Percentiles rank a stretch among this genome's conserved stretches.
These are phyloP conservation scores for Bombus balteatus DNA, from an alignment of 1,140 invertebrate species.

Conservation along the genomic window DNA sequence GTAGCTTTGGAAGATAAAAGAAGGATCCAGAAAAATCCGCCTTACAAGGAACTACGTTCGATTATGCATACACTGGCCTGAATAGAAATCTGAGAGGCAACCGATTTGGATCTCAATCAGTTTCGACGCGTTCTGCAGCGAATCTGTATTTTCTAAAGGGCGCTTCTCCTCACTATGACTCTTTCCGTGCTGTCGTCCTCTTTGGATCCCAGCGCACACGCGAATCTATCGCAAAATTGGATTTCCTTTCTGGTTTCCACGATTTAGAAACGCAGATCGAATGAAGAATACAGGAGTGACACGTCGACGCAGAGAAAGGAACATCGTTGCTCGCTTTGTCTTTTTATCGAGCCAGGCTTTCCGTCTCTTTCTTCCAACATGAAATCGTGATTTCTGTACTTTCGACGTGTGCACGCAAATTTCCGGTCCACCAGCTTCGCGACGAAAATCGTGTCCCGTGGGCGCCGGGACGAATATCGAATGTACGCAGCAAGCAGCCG, in stretches of 20 bases:
- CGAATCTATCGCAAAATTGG: slow-evolving; percentile 63
- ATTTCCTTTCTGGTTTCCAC: slow-evolving; percentile 46
- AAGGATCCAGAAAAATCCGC: background rate
- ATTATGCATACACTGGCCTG: slow-evolving; percentile 42
- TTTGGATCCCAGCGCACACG: slow-evolving; percentile 20
- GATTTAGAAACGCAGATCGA: slow-evolving; percentile 21
- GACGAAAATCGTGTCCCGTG: slow-evolving; percentile 10
- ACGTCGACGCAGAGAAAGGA: background rate
- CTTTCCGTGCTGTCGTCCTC: background rate
- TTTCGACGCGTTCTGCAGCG: background rate
- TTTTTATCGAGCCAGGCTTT: background rate
- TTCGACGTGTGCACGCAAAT: slow-evolving; percentile 30
- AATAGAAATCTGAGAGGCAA: slow-evolving; percentile 48
- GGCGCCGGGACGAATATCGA: slow-evolving; percentile 51
- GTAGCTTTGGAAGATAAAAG: background rate
- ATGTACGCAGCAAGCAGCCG: background rate
- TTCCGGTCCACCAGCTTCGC: slow-evolving; percentile 32
- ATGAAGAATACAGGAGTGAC: background rate
- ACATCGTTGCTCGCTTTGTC: background rate
- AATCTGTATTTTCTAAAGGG: slow-evolving; percentile 27
- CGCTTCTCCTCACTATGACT: background rate
- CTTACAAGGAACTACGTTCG: slow-evolving; percentile 26
- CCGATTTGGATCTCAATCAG: slow-evolving; percentile 23
- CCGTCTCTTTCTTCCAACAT: background rate
- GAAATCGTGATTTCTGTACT: slow-evolving; percentile 1